phyloP scores from a whole-genome alignment of 2,888 invertebrate species.

The Scelioninae gen. 1 region DNA sequence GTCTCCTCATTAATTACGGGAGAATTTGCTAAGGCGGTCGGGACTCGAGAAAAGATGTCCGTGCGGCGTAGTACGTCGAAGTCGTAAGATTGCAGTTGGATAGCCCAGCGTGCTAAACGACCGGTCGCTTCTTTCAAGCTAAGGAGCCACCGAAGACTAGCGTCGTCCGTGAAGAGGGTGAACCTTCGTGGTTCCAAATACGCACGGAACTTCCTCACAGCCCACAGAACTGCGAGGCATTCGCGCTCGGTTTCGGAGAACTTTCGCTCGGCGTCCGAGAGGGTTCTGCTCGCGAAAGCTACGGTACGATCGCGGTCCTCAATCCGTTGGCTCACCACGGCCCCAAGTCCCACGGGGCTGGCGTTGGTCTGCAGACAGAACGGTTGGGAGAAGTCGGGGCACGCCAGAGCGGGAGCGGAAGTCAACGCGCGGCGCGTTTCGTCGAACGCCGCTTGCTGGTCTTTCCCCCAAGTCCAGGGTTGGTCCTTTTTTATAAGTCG shows the following conservation, averaged over 20 bases:
- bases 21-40: not conserved
- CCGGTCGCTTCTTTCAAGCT: constrained; percentile 1
- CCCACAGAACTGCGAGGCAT: not conserved
- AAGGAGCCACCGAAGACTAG: constrained; percentile 51
- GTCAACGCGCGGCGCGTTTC: not conserved
- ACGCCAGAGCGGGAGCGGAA: not conserved
- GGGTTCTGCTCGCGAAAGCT: not conserved
- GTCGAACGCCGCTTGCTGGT: too few relatives aligned
- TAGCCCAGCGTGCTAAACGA: constrained; percentile 61
- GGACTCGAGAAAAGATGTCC: not conserved
- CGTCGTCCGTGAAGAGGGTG: not conserved
- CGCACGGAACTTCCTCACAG: not conserved
- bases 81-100: constrained; percentile 16
- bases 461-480: too few relatives aligned
- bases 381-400: not conserved
- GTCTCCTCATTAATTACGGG: too few relatives aligned
- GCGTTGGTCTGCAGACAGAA: not conserved
- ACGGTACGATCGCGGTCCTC: not conserved
- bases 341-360: not conserved
- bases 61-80: not conserved
- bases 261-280: not conserved
- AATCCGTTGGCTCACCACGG: not conserved
- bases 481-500: too few relatives aligned
- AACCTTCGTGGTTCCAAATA: not conserved
- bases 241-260: not conserved